Base-by-base conservation (phyloP, 2,797 vertebrate genomes). In the Tragelaphus eurycerus region DNA sequence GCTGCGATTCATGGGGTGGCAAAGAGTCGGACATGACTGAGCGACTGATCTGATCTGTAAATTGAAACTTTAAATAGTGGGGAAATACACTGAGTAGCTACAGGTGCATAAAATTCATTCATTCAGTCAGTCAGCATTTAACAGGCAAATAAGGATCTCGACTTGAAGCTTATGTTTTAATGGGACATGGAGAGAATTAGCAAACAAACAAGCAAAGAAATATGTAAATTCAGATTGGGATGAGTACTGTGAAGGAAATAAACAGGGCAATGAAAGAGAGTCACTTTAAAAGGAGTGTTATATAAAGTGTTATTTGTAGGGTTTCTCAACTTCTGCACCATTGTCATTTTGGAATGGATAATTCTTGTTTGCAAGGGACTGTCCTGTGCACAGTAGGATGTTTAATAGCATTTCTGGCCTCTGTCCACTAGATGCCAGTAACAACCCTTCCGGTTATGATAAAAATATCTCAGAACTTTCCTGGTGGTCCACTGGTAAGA, bases 61-160 rank as follows among this genome's bases (percentile, higher is more conserved):
- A 90, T 55, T 90, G 81, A 92, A 96, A 76, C 29, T 85, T 96
- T 78, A 93, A 60, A 67, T 87, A 78, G 43, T 64, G 15, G 50
- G 15, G 5, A 95, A 98, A 31, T 62, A 74, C 67, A 64, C 43
- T 81, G 52, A 94, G 17, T 91, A 84, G 57, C 89, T 93, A 64
- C 38, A 93, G 11, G 31, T 94, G 19, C n/a, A 54, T 48, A 38
- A 29, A 90, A 81, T 88, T 81, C 19, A 94, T 93, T 90, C n/a
- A 86, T 91, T 95, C 62, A 71, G 50, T 89, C 43, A 95, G 16
- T 90, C 60, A 90, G 16, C 29, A 86, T 6, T 88, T 86, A 97
- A 86, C 17, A 82, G 27, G n/a, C 60, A 97, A 96, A 74, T 86
- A 34, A 94, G 10, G 86, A 94, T 93, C 46, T 64, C 25, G 23